phyloP scores from a whole-genome alignment of 2,113 vertebrate genomes.

The Redunca redunca region DNA sequence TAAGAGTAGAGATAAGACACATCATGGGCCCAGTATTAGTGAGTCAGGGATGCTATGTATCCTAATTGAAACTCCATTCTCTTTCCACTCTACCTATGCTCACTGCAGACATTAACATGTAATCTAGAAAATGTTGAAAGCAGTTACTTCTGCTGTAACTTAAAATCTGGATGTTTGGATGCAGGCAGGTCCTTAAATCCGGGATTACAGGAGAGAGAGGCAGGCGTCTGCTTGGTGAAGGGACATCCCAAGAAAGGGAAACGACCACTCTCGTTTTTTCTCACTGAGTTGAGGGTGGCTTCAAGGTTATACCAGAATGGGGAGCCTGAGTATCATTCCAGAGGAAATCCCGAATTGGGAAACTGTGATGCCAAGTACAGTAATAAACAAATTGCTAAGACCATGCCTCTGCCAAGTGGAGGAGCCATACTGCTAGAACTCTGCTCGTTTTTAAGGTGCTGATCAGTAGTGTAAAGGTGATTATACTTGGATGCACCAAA shows the following conservation, averaged over 20 bases:
- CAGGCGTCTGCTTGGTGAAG: neutral
- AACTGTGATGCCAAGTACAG: neutral
- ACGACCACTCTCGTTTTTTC: neutral
- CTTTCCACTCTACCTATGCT: neutral
- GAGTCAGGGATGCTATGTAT: neutral
- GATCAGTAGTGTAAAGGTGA: neutral
- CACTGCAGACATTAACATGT: accelerated
- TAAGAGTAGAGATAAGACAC: neutral
- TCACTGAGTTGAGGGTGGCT: neutral
- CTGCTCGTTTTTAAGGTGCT: neutral
- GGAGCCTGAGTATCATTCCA: neutral
- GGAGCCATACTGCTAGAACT: neutral
- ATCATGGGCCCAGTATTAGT: neutral
- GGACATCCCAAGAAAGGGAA: neutral
- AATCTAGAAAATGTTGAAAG: neutral
- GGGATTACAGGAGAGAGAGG: neutral
- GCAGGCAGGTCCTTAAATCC: neutral
- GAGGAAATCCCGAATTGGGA: neutral
- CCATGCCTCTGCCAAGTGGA: neutral
- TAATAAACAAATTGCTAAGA: neutral
- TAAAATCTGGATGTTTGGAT: neutral
- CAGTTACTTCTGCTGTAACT: neutral
- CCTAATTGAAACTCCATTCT: neutral
- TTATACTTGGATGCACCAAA: neutral
- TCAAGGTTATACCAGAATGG: neutral